These are phyloP conservation scores for Hemichromis elongatus DNA, from an alignment of 2,113 vertebrate species.

Conservation along the genomic window DNA sequence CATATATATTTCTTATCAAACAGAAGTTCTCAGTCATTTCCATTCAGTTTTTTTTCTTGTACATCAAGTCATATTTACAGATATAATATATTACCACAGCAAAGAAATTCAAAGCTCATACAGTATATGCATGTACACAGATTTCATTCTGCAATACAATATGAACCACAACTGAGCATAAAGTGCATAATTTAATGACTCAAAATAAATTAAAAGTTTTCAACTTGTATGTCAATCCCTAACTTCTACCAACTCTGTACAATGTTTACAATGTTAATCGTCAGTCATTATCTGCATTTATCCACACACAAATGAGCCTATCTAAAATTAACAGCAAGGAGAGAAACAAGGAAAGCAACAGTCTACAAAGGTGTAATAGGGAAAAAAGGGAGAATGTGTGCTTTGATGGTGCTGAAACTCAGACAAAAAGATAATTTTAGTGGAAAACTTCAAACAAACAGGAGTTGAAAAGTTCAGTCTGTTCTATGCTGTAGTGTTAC, in stretches of 20 bases:
- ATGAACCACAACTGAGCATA: constrained; percentile 10
- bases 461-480: constrained; percentile 14
- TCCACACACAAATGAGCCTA: not conserved
- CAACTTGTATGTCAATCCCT: not conserved
- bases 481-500: not conserved
- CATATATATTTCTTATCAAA: not conserved
- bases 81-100: not conserved
- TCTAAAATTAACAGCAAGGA: not conserved
- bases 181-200: constrained; percentile 24
- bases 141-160: not conserved
- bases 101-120: not conserved
- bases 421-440: not conserved
- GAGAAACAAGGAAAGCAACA: not conserved
- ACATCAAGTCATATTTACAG: not conserved
- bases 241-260: not conserved
- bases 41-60: not conserved
- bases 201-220: constrained; percentile 7
- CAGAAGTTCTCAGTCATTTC: not conserved
- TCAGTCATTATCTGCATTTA: not conserved
- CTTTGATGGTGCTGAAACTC: not conserved
- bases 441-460: not conserved
- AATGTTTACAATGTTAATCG: not conserved
- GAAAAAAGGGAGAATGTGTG: not conserved
- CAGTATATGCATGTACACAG: not conserved
- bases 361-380: not conserved